phyloP scores from a whole-genome alignment of 2,888 invertebrate species.

The Diloba caeruleocephala region DNA sequence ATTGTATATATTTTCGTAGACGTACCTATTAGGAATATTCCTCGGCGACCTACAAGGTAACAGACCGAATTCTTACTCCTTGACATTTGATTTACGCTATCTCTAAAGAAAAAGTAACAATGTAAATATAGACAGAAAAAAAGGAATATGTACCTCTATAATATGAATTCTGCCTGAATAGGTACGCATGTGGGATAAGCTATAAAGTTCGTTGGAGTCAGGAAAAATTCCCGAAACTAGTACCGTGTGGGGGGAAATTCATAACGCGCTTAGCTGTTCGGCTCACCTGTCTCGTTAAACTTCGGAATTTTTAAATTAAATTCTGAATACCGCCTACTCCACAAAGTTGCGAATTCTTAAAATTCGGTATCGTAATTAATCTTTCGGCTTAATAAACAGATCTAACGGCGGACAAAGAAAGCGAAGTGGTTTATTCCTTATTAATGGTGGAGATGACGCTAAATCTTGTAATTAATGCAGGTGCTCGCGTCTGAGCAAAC shows the following conservation, averaged over 20 bases:
- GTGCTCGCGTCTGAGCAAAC: slow-evolving; percentile 75
- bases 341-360: slow-evolving; percentile 86
- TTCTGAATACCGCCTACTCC: slow-evolving; percentile 81
- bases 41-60: slow-evolving; percentile 38
- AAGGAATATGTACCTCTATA: slow-evolving; percentile 58
- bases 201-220: slow-evolving; percentile 78
- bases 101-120: slow-evolving; percentile 42
- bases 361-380: slow-evolving; percentile 85
- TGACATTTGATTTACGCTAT: slow-evolving; percentile 56
- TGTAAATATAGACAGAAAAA: slow-evolving; percentile 40
- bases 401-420: slow-evolving; percentile 71
- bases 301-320: slow-evolving; percentile 89
- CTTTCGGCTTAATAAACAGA: slow-evolving; percentile 82
- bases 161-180: slow-evolving; percentile 67
- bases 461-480: slow-evolving; percentile 87
- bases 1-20: slow-evolving; percentile 23
- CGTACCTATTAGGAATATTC: slow-evolving; percentile 44
- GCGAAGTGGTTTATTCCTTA: slow-evolving; percentile 78
- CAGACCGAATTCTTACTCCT: slow-evolving; percentile 40
- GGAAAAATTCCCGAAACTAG: slow-evolving; percentile 85
- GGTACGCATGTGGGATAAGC: slow-evolving; percentile 75
- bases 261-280: slow-evolving; percentile 87
- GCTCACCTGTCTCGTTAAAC: slow-evolving; percentile 87
- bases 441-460: slow-evolving; percentile 83
- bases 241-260: slow-evolving; percentile 81